Base-by-base conservation (phyloP, 2,797 vertebrate genomes). In the Mormyrops attenuatus region DNA sequence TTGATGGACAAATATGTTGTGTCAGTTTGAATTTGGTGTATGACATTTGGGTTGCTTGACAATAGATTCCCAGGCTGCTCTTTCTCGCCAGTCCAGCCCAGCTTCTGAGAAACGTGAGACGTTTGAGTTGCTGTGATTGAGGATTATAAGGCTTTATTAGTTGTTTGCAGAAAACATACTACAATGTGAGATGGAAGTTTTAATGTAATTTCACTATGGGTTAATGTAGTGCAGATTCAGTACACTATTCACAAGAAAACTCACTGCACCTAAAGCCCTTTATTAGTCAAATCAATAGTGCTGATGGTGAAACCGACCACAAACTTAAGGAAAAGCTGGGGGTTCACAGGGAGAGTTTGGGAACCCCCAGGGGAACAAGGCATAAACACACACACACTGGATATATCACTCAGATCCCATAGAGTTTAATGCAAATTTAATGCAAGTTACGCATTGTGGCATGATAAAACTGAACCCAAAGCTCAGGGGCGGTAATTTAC, bases 381-480 rank as follows among this genome's bases (percentile, higher is more conserved):
- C 20, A n/a, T 30, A 47, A 20, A 9, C 44, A 22, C 20, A 50
- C 44, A 63, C 55, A 30, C 34, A 41, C 4, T 41, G 8, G 7
- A 44, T 26, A 60, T 57, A 22, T 57, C 2, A 63, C 22, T 63
- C 52, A 44, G 69, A 17, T 53, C 49, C 22, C 30, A 30, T 34
- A 34, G 1, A 17, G 20, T 38, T 41, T n/a, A 53, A 88, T 57
- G 63, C n/a, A n/a, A n/a, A n/a, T n/a, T n/a, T n/a, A n/a, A n/a
- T n/a, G n/a, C n/a, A n/a, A n/a, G n/a, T n/a, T 41, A 41, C 38
- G 50, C 91, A 41, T 41, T 41, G 38, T 95, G 92, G 90, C 95
- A 96, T 90, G 8, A 90, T 91, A 96, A 95, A 94, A 97, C n/a
- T n/a, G n/a, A n/a, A n/a, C n/a, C n/a, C n/a, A n/a, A n/a, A n/a